phyloP scores from a whole-genome alignment of 2,113 vertebrate species.

The Myrmecophaga tridactyla region DNA sequence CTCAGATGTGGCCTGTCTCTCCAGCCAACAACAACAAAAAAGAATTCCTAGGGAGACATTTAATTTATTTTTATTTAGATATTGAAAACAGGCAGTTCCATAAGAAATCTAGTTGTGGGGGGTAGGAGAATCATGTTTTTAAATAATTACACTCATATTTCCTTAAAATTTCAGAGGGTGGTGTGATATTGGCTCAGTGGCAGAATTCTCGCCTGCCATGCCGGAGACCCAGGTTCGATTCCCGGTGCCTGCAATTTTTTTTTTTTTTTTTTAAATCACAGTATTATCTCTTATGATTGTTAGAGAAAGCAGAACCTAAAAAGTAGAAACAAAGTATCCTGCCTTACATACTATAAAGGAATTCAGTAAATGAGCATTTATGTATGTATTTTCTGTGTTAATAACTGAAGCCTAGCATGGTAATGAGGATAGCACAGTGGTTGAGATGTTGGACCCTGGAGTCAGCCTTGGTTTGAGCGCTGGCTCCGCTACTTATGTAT shows the following conservation, averaged over 20 bases:
- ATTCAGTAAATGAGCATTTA: not conserved
- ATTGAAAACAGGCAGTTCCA: not conserved
- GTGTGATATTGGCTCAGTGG: too few species aligned
- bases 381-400: not conserved
- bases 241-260: too few species aligned
- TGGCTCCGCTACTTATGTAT: not conserved
- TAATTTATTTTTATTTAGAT: conserved; percentile 18
- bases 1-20: too few species aligned
- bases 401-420: not conserved
- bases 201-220: too few species aligned
- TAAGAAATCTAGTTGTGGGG: not conserved
- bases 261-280: too few species aligned
- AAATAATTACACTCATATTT: not conserved
- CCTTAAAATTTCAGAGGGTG: not conserved
- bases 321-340: not conserved
- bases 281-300: not conserved
- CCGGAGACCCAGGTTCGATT: too few species aligned
- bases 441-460: accelerated
- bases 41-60: not conserved
- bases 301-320: not conserved
- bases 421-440: not conserved
- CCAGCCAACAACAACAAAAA: too few species aligned
- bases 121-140: not conserved
- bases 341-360: accelerated
- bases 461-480: not conserved